Evolutionary conservation across 2,113 vertebrate species (phyloP), one percentile per base, ranked within the genome.

Genomic region (Crypturellus undulatus): DNA sequence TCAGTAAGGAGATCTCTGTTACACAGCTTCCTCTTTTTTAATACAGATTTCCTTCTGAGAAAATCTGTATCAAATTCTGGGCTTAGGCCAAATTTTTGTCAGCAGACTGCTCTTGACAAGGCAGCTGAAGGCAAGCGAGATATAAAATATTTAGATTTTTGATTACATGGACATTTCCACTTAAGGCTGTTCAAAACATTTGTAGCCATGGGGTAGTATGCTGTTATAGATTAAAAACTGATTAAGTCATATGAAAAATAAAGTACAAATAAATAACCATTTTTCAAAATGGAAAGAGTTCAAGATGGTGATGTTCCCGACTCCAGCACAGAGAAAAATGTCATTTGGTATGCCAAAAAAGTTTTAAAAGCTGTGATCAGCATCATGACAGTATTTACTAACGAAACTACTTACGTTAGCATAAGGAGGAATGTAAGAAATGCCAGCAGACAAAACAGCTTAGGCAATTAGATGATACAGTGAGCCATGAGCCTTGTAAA

Each of bases 131-230:
- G 67, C 84, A 86, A 75, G 18, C 70, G 36, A 75, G 58, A 63
- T 77, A 89, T 77, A 67, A 79, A 91, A 85, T 42, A 91, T 73
- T 42, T 56, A 73, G n/a, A 85, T 78, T 70, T 95, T 84, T 85
- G 26, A 77, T 69, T 86, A 38, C 38, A 79, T 64, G 42, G 79
- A 85, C 26, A 24, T 79, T 77, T 85, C 38, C 26, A 78, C 59
- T 79, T 60, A 59, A 89, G 49, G 47, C 16, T 22, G 54, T 89
- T 79, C 45, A 77, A 82, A 82, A 71, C 10, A 89, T 84, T 75
- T 93, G 51, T 78, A 93, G 77, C 56, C 6, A 2, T 52, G 51
- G 64, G 51, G 36, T 84, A 25, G 60, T 89, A 92, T 75, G 42
- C 9, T 88, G 68, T 75, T 81, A 52, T 4, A 63, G 59, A 90